phyloP scores from a whole-genome alignment of 2,888 invertebrate genomes.

The Ctenicera cuprea region DNA sequence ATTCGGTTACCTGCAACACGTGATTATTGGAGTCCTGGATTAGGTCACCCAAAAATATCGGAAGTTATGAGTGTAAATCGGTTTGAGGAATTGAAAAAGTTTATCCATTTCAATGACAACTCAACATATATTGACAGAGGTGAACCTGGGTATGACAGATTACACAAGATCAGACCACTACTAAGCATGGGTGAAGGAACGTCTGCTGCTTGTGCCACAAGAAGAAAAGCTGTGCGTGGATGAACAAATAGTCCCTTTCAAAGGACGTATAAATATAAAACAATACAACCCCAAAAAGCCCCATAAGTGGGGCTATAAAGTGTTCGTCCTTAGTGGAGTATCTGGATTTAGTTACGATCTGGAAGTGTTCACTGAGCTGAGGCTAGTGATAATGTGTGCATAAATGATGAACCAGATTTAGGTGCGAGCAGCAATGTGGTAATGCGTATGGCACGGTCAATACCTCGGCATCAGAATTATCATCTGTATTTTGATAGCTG shows the following conservation, averaged over 20 bases:
- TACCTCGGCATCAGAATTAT: constrained; percentile 56
- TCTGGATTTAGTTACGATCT: constrained; percentile 68
- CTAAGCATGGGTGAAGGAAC: constrained; percentile 46
- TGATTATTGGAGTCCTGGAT: constrained; percentile 42
- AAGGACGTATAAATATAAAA: constrained; percentile 57
- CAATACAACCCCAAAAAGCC: constrained; percentile 67
- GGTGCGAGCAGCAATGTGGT: constrained; percentile 62
- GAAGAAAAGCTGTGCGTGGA: constrained; percentile 64
- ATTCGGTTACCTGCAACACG: no score
- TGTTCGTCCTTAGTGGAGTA: constrained; percentile 66
- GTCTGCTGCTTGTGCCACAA: constrained; percentile 58
- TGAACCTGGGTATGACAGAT: constrained; percentile 58
- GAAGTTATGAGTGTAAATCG: constrained; percentile 49
- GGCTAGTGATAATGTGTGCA: constrained; percentile 56
- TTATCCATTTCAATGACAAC: constrained; percentile 55
- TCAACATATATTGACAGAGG: constrained; percentile 41
- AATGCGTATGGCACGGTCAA: constrained; percentile 51
- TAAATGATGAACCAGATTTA: constrained; percentile 60
- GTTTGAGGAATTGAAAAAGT: constrained; percentile 52
- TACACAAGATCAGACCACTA: constrained; percentile 61
- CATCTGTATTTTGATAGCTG: constrained; percentile 65
- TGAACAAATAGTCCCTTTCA: constrained; percentile 66
- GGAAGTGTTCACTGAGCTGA: constrained; percentile 62
- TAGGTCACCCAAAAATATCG: constrained; percentile 43
- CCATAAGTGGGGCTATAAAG: constrained; percentile 66